Percentiles rank a stretch among this genome's conserved stretches.
Evolutionary conservation across 2,113 vertebrate species (phyloP).

Genomic region (Steatornis caripensis): DNA sequence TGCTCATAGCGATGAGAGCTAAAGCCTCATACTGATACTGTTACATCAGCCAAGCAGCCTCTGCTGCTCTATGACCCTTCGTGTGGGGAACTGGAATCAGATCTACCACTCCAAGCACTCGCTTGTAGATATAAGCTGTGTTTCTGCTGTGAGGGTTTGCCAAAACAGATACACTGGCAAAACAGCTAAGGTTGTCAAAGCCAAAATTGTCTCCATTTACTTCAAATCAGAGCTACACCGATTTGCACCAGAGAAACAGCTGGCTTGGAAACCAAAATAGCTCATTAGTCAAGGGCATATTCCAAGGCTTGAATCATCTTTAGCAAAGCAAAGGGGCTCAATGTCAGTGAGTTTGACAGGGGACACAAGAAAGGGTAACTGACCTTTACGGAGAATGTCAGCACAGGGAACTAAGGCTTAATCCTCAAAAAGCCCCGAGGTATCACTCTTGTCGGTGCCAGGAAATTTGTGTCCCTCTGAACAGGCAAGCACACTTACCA

Average conservation of each 20-base stretch:
- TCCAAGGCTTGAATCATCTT: slow-evolving; percentile 38
- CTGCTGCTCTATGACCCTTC: not conserved
- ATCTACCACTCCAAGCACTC: not conserved
- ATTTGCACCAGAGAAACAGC: not conserved
- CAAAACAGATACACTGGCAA: not conserved
- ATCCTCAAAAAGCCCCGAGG: slow-evolving; percentile 37
- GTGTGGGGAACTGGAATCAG: not conserved
- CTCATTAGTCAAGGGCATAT: slow-evolving; percentile 47
- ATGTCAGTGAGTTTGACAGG: slow-evolving; percentile 17
- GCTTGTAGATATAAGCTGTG: not conserved
- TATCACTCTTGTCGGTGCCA: not conserved
- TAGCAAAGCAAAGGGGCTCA: slow-evolving; percentile 27
- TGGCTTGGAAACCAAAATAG: slow-evolving; percentile 41
- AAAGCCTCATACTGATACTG: rapidly evolving
- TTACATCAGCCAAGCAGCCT: not conserved
- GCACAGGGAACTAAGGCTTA: slow-evolving; percentile 26
- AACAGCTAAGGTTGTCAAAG: not conserved
- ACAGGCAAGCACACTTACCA: not conserved
- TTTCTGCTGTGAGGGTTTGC: not conserved
- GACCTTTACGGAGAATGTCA: slow-evolving; percentile 55
- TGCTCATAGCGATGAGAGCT: not conserved
- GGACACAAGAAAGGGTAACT: slow-evolving; percentile 21
- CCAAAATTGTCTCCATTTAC: not conserved
- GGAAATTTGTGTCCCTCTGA: slow-evolving; percentile 2
- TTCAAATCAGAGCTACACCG: not conserved